Evolutionary conservation across 2,797 vertebrate genomes (phyloP), one percentile per base, ranked within the genome.

Genomic region (Oryzias dopingdopingensis): DNA sequence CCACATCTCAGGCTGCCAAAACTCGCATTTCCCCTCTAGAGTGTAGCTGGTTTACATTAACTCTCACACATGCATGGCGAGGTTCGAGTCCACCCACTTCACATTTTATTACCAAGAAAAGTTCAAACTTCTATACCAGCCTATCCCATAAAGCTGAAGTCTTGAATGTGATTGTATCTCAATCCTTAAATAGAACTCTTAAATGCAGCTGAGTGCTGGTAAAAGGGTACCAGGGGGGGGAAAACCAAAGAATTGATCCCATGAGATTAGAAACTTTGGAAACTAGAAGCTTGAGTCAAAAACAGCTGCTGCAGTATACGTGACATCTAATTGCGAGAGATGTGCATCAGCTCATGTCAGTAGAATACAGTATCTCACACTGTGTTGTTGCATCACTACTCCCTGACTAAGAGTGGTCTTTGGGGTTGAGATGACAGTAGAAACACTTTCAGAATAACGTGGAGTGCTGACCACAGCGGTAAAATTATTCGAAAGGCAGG

Each of bases 1-100:
- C 70, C 74, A 77, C 80, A 83, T 85, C 69, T 78, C 65, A 76
- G 80, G 58, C 55, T 85, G 87, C 87, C 87, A 88, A 87, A 88
- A 87, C 82, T 86, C 86, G 84, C 87, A 87, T 87, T 87, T 86
- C 76, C 75, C 79, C 68, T 79, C 80, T 50, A 78, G 70, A 60
- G 59, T 83, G 79, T 82, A 78, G 86, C 82, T 89, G 85, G 77
- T 84, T 85, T 88, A 82, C 83, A 86, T 90, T 88, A 87, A 80
- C 79, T 80, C 81, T 81, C 75, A 74, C 82, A 80, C 81, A 70
- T 78, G 80, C 79, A 76, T 66, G 77, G 70, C 52, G 16, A 75
- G 68, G 72, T 60, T 60, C 6, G 44, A 62, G 72, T 84, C 81
- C 82, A 66, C 82, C 86, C 83, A 83, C 79, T 70, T 88, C 82